These are phyloP conservation scores for Brachionus plicatilis DNA, from an alignment of 1,140 invertebrate genomes.

Conservation along the genomic window DNA sequence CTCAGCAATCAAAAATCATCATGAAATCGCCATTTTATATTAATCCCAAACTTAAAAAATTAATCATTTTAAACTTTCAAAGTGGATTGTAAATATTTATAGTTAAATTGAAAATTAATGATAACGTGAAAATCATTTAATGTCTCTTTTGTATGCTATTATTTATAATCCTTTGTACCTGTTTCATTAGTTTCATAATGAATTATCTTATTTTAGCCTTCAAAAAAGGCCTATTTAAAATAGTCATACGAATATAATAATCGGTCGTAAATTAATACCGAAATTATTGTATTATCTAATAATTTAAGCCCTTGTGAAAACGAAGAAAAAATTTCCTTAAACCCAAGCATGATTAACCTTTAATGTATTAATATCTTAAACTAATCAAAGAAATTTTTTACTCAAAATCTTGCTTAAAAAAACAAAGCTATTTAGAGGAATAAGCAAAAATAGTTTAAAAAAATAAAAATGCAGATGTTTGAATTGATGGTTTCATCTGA, in stretches of 20 bases:
- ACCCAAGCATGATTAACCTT: conserved; percentile 20
- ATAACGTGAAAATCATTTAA: too few species aligned
- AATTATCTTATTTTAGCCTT: not conserved
- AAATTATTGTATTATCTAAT: conserved; percentile 15
- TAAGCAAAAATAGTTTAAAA: not conserved
- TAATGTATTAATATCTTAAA: conserved; percentile 10
- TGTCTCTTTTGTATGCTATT: too few species aligned
- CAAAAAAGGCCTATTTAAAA: not conserved
- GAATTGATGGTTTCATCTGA: not conserved
- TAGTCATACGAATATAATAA: not conserved
- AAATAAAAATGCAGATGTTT: conserved; percentile 7
- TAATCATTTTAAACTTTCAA: too few species aligned
- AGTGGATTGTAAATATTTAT: too few species aligned
- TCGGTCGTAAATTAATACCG: not conserved
- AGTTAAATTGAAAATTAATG: too few species aligned
- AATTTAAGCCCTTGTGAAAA: conserved; percentile 11
- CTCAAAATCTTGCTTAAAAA: not conserved
- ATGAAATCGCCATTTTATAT: too few species aligned
- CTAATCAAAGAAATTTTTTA: not conserved
- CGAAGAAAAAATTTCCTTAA: not conserved
- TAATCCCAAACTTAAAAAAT: too few species aligned
- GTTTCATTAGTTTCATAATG: not conserved
- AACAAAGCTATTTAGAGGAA: not conserved
- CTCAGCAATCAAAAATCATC: too few species aligned
- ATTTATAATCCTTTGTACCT: too few species aligned